A percentile compares a stretch with the other conserved stretches of the same genome.
These are phyloP conservation scores for Epinotia bilunana DNA, from an alignment of 2,888 invertebrate species.

Conservation along the genomic window DNA sequence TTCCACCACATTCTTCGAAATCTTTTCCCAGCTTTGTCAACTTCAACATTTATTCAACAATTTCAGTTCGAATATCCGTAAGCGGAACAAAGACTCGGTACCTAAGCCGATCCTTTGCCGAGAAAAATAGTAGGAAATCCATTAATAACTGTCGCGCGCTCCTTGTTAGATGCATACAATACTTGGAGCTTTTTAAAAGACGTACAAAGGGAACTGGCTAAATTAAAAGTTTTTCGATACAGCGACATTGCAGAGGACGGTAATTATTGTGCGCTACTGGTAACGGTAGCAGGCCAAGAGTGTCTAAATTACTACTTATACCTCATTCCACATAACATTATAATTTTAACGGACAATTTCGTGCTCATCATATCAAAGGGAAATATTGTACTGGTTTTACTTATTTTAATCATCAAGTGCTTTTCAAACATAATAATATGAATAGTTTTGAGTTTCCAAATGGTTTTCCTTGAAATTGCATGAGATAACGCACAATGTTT, in stretches of 20 bases:
- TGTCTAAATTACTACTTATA: not conserved
- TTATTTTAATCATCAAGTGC: no score
- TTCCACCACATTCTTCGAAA: slow-evolving; percentile 32
- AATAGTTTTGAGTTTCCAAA: no score
- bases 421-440: no score
- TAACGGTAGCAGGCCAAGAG: slow-evolving; percentile 52
- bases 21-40: slow-evolving; percentile 44
- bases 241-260: slow-evolving; percentile 77
- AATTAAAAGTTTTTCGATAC: slow-evolving; percentile 85
- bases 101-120: slow-evolving; percentile 79
- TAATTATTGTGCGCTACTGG: slow-evolving; percentile 74
- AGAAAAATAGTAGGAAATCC: slow-evolving; percentile 82
- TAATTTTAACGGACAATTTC: no score
- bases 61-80: slow-evolving; percentile 51
- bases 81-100: slow-evolving; percentile 73
- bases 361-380: no score
- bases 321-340: no score
- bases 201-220: slow-evolving; percentile 83
- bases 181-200: slow-evolving; percentile 83
- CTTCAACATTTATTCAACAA: slow-evolving; percentile 45
- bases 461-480: no score
- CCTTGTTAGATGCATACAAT: slow-evolving; percentile 85
- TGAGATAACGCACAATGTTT: no score
- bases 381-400: no score
- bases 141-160: slow-evolving; percentile 82